Conservation (phyloP, 1,140 invertebrate species). For the Scylla paramamosain region DNA sequence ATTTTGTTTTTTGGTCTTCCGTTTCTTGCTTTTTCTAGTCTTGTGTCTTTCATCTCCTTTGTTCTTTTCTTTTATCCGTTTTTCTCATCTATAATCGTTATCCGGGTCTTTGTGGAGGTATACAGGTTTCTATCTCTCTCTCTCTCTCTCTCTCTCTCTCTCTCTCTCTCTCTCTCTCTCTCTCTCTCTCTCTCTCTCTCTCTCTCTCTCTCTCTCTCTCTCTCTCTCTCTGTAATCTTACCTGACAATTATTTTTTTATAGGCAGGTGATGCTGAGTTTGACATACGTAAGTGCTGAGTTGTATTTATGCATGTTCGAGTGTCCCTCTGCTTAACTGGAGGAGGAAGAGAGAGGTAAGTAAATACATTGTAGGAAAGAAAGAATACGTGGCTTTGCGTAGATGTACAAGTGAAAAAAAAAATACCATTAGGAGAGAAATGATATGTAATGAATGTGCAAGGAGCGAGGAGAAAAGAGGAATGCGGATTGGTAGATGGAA, state of each 20-base stretch:
- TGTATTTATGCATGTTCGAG: too few relatives aligned
- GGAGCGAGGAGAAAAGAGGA: too few relatives aligned
- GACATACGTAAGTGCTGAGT: too few relatives aligned
- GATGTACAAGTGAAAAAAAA: too few relatives aligned
- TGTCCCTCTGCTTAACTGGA: too few relatives aligned
- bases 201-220: slow-evolving; percentile 7
- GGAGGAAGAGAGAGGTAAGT: too few relatives aligned
- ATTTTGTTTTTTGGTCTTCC: not conserved
- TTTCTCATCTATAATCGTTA: not conserved
- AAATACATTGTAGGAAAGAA: too few relatives aligned
- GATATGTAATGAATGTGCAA: too few relatives aligned
- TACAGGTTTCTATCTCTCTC: not conserved
- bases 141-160: slow-evolving; percentile 26
- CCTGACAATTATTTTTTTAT: not conserved
- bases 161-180: not conserved
- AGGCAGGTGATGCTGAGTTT: too few relatives aligned
- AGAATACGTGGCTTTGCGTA: too few relatives aligned
- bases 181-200: slow-evolving; percentile 6
- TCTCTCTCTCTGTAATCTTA: not conserved
- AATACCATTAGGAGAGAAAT: too few relatives aligned
- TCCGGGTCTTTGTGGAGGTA: not conserved
- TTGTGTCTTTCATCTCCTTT: not conserved
- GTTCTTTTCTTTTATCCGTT: not conserved
- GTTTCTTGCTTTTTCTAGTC: not conserved
- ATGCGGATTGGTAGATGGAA: too few relatives aligned